Conservation (phyloP, 2,888 invertebrate genomes). For the Lordiphosa fenestrarum region DNA sequence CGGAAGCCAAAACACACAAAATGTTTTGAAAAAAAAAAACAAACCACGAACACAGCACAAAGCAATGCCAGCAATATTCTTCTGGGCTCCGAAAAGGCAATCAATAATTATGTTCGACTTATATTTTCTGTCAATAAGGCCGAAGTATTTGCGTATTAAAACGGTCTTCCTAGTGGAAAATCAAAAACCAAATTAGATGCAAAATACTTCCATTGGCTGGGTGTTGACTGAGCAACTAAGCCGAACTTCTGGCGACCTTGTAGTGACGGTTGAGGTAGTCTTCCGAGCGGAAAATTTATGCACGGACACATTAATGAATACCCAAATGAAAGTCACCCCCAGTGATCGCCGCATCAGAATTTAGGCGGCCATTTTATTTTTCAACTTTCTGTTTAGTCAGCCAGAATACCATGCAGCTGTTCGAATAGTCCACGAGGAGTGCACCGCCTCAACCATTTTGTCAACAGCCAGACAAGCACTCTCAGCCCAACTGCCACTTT, state of each 20-base stretch:
- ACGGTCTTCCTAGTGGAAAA: constrained; percentile 4
- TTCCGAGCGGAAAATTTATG: too few relatives aligned
- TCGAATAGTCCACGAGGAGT: too few relatives aligned
- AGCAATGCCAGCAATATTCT: constrained; percentile 17
- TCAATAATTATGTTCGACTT: constrained; percentile 38
- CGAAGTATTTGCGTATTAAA: constrained; percentile 35
- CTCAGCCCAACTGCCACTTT: constrained; percentile 1
- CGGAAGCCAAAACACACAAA: constrained; percentile 45
- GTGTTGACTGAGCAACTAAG: not conserved
- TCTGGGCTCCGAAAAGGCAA: constrained; percentile 29
- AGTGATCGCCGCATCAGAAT: too few relatives aligned
- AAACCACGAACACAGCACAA: constrained; percentile 7
- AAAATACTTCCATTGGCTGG: not conserved
- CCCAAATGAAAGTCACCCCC: too few relatives aligned
- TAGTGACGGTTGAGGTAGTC: too few relatives aligned
- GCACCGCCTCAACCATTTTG: not conserved
- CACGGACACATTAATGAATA: too few relatives aligned
- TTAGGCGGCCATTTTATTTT: not conserved
- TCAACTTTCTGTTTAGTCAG: constrained; percentile 1
- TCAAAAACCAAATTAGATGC: constrained; percentile 1
- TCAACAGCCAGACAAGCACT: not conserved
- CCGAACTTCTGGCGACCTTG: too few relatives aligned
- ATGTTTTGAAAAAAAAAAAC: constrained; percentile 5
- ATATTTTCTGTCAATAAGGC: constrained; percentile 15
- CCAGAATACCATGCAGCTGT: not conserved